Evolutionary conservation across 2,113 vertebrate species (phyloP).

Genomic region (Alexandromys fortis): DNA sequence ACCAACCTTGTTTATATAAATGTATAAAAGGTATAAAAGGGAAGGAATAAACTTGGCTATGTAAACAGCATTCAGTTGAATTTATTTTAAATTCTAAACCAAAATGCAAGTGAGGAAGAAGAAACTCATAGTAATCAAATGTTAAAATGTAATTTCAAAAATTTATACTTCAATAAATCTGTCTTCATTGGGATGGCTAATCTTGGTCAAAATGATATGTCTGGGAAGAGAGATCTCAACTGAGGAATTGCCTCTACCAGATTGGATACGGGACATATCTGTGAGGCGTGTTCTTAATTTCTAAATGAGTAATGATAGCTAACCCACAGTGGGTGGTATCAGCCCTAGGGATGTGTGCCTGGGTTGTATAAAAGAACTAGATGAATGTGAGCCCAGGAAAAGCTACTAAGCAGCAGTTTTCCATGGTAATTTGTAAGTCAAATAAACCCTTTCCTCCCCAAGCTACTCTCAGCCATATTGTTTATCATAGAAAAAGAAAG

Average conservation of each 20-base stretch:
- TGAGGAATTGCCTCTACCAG: neutral
- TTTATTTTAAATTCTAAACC: neutral
- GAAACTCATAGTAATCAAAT: neutral
- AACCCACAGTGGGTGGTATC: neutral
- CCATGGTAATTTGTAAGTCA: neutral
- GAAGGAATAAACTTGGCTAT: neutral
- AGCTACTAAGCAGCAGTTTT: neutral
- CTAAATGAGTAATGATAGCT: neutral
- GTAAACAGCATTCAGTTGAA: neutral
- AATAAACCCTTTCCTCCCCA: neutral
- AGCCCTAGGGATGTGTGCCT: neutral
- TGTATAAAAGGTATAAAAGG: fast-evolving
- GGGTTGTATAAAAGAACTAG: neutral
- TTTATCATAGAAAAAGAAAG: neutral
- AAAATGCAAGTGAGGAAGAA: no score
- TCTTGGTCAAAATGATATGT: neutral
- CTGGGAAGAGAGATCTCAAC: neutral
- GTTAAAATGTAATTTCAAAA: constrained; percentile 3
- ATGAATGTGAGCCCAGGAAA: neutral
- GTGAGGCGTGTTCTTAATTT: neutral
- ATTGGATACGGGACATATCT: neutral
- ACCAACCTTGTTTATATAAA: neutral
- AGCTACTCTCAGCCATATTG: no score
- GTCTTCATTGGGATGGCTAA: neutral
- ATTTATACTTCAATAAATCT: neutral